Evolutionary conservation across 2,113 vertebrate genomes (phyloP), one percentile per base, ranked within the genome.

Genomic region (Lipophrys pholis): DNA sequence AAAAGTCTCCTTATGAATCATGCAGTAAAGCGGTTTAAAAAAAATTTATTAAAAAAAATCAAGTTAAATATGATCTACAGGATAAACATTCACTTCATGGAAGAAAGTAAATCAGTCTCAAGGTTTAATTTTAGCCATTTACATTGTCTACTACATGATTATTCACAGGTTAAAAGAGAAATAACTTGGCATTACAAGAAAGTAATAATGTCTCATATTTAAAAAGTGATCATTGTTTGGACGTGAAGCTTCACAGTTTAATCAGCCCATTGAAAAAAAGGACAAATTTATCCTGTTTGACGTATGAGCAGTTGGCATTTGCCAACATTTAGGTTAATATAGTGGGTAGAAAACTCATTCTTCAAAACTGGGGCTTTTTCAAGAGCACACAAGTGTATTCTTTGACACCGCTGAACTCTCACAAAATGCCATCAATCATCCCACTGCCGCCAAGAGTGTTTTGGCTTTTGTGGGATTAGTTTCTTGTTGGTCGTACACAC

Each of bases 391-490:
- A 86, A 86, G 80, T 80, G 76, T 84, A 81, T 84, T 73, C 75
- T 83, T 59, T 81, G 78, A 87, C 73, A 80, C 57, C 40, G 49
- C 45, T 86, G 75, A 89, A 82, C 84, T 82, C 83, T 70, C 58
- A 63, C 40, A 50, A 75, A 89, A 76, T 16, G 38, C 70, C 73
- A 87, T 90, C 69, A 84, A 83, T 90, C 86, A 84, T 75, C 74
- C 36, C 71, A 9, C 15, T 67, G 71, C 79, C 15, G 55, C 79
- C 12, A 4, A 69, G 35, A 30, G 21, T 30, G 49, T 40, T 63
- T 70, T 79, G 53, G 62, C 79, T 62, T 73, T 66, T 65, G 63
- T 73, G 83, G 84, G 63, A 83, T 85, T 70, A 65, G 46, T 69
- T 76, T 69, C 63, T 55, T 69, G 76, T 80, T 73, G 78, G 62